Conservation (phyloP, 2,113 vertebrate species). For the Eulemur rufifrons region DNA sequence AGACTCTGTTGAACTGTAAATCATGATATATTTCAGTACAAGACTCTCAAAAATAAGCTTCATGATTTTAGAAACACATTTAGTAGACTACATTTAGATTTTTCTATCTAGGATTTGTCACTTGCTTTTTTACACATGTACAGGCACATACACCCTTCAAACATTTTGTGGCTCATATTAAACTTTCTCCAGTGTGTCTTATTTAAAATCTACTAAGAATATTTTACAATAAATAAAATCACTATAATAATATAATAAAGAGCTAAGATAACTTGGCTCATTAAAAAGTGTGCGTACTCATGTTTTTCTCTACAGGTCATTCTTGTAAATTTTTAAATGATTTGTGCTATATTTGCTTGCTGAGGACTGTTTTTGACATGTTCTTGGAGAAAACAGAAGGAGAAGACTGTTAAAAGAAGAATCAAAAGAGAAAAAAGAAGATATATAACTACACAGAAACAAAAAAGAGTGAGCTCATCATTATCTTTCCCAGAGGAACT, state of each 20-base stretch:
- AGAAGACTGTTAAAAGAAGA: neutral
- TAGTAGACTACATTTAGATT: neutral
- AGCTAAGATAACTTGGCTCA: neutral
- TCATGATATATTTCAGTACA: neutral
- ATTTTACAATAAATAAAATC: neutral
- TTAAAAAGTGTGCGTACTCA: neutral
- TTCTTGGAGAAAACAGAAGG: neutral
- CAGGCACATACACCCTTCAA: neutral
- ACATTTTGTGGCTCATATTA: neutral
- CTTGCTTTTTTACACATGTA: neutral
- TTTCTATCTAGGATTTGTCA: neutral
- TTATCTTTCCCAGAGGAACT: neutral
- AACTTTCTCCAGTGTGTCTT: neutral
- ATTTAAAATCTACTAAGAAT: neutral
- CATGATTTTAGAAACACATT: neutral
- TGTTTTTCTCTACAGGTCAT: neutral
- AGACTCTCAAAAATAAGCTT: conserved; percentile 12
- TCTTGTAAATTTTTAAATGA: neutral
- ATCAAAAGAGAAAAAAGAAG: neutral
- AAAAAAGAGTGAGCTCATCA: neutral
- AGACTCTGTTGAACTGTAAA: neutral
- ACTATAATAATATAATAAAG: neutral
- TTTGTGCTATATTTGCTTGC: neutral
- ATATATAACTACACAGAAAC: neutral
- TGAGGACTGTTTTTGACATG: neutral